Evolutionary conservation across 2,888 invertebrate genomes (phyloP).

Genomic region (Bhutanitis thaidina): DNA sequence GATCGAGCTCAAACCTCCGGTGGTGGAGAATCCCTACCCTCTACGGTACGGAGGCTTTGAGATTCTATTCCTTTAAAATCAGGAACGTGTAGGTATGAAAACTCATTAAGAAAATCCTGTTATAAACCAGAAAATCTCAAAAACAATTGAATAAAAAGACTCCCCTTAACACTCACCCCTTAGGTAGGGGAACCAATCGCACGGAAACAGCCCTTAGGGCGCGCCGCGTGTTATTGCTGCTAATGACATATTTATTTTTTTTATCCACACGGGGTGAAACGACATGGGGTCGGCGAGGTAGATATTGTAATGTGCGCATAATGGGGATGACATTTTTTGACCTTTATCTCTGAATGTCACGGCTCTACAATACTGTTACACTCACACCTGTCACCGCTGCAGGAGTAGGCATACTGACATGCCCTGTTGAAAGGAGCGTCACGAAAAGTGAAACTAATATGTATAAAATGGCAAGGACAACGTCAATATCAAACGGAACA

Average conservation of each 20-base stretch:
- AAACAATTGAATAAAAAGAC: constrained; percentile 4
- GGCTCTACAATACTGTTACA: neutral
- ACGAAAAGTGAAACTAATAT: too few relatives aligned
- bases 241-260: constrained; percentile 18
- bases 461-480: too few relatives aligned
- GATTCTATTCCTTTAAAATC: too few relatives aligned
- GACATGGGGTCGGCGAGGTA: neutral
- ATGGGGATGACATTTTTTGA: neutral
- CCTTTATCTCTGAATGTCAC: neutral
- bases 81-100: neutral
- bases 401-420: too few relatives aligned
- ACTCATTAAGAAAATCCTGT: neutral
- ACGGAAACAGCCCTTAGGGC: constrained; percentile 10
- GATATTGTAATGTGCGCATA: neutral
- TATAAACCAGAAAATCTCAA: neutral
- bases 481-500: too few relatives aligned
- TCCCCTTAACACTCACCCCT: constrained; percentile 1
- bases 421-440: too few relatives aligned
- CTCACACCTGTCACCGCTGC: too few relatives aligned
- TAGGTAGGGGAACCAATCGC: constrained; percentile 8
- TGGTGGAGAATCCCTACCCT: too few relatives aligned
- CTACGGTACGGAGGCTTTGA: too few relatives aligned
- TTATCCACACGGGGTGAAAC: constrained; percentile 4
- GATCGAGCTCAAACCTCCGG: too few relatives aligned
- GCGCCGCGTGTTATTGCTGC: constrained; percentile 11